These are phyloP conservation scores for Cephalotes varians DNA, from an alignment of 2,888 invertebrate genomes.

Conservation along the genomic window DNA sequence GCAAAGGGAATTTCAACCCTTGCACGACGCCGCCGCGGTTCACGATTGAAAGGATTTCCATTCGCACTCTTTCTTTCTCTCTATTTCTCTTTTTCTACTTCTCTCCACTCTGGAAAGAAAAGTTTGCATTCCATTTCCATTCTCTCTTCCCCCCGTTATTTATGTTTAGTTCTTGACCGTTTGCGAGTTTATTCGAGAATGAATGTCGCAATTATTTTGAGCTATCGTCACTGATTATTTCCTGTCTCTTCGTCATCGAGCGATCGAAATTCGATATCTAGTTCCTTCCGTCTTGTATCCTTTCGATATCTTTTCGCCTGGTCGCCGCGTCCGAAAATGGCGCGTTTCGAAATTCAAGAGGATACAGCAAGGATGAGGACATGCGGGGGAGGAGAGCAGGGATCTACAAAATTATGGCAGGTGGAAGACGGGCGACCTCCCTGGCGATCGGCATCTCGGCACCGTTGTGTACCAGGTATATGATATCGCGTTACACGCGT, in stretches of 20 bases:
- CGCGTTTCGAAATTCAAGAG: conserved; percentile 67
- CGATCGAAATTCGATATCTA: conserved; percentile 30
- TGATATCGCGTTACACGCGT: conserved; percentile 80
- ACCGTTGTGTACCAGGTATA: conserved; percentile 65
- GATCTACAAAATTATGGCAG: conserved; percentile 80
- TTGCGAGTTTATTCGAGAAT: conserved; percentile 44
- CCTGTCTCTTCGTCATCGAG: neutral
- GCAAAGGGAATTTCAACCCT: conserved; percentile 84
- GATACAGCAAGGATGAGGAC: conserved; percentile 13
- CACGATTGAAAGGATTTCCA: conserved; percentile 52
- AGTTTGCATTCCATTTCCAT: conserved; percentile 26
- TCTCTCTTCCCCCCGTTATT: conserved; percentile 9
- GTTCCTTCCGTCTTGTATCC: conserved; percentile 3
- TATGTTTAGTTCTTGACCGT: neutral
- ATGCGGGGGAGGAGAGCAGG: conserved; percentile 39
- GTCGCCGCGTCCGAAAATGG: conserved; percentile 29
- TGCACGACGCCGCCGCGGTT: conserved; percentile 34
- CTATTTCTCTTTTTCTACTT: neutral
- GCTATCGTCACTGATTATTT: conserved; percentile 15
- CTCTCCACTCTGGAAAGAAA: neutral
- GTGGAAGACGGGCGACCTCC: conserved; percentile 83
- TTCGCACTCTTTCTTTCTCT: neutral
- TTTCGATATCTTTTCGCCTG: neutral
- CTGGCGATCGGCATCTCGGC: conserved; percentile 74
- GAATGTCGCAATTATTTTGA: conserved; percentile 33